Base-by-base conservation (phyloP, 2,888 invertebrate genomes). In the Habroteleia sp. region DNA sequence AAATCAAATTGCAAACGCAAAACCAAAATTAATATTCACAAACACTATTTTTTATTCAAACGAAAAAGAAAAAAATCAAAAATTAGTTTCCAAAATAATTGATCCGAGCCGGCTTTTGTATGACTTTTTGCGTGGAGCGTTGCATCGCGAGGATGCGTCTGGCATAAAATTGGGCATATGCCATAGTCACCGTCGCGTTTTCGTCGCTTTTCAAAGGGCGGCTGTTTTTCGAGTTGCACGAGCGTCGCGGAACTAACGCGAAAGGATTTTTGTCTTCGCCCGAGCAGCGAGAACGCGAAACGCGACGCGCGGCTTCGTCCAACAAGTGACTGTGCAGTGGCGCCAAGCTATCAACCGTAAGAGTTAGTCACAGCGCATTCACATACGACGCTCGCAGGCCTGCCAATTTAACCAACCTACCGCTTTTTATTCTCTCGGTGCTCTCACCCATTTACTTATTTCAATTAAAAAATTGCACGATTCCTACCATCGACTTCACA, bases 321-420 rank as follows among this genome's bases (percentile, higher is more conserved):
- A 63, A 62, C 63, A 44, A 63, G 69, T 65, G 50, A 75, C 74
- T 71, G 62, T 56, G 65, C 65, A 56, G 74, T 68, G 73, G 66
- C 68, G 62, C 62, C 60, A 62, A 68, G 52, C 73, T 52, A 44
- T 65, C 44, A 50, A 39, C 56, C 58, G 37, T 60, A 60, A n/a
- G 58, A 72, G 56, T 63, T 72, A 41, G 63, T 72, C 72, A 63
- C 56, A 72, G 50, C 56, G 17, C 50, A 50, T 42, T 29, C 72
- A 63, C 63, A 58, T 42, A 39, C 48, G 58, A 72, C 72, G 65
- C 65, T 25, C 37, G 23, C 72, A 72, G 72, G 65, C 35, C 35
- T 65, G 65, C 72, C 72, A 72, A 72, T 58, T 58, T 52, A 65
- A 65, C 65, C 17, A 72, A 65, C 58, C 11, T 23, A 41, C 27